phyloP scores from a whole-genome alignment of 2,888 invertebrate species.

The Sarcophaga rosellei region DNA sequence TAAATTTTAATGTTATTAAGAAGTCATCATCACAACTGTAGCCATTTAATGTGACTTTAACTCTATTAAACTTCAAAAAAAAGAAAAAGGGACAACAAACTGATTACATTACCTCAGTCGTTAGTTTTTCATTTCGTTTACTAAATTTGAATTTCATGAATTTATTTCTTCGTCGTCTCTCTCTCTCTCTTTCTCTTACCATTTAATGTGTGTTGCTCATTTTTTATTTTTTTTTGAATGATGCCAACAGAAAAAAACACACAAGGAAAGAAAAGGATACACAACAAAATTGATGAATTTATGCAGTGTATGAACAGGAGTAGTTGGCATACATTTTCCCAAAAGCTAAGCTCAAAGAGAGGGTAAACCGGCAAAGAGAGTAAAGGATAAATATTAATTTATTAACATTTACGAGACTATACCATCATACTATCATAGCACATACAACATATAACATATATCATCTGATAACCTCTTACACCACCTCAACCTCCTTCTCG shows the following conservation, averaged over 20 bases:
- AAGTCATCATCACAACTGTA: neutral
- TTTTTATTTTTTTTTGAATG: no score
- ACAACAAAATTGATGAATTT: neutral
- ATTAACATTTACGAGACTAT: neutral
- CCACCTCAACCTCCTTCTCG: no score
- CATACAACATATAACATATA: neutral
- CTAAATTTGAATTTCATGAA: no score
- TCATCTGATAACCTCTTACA: neutral
- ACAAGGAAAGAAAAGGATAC: neutral
- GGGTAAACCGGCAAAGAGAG: neutral
- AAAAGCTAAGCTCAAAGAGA: neutral
- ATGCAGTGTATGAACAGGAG: neutral
- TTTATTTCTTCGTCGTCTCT: no score
- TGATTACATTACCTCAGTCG: neutral
- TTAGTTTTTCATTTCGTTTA: no score
- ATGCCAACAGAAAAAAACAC: neutral
- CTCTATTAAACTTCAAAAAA: neutral
- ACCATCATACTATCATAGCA: neutral
- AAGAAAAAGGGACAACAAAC: neutral
- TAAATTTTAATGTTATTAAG: constrained; percentile 2
- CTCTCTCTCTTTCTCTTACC: no score
- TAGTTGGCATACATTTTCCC: neutral
- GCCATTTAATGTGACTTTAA: neutral
- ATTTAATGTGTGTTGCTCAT: no score
- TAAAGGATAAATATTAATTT: neutral